Evolutionary conservation across 2,888 invertebrate species (phyloP), one percentile per base, ranked within the genome.

Genomic region (Drosophila dives): DNA sequence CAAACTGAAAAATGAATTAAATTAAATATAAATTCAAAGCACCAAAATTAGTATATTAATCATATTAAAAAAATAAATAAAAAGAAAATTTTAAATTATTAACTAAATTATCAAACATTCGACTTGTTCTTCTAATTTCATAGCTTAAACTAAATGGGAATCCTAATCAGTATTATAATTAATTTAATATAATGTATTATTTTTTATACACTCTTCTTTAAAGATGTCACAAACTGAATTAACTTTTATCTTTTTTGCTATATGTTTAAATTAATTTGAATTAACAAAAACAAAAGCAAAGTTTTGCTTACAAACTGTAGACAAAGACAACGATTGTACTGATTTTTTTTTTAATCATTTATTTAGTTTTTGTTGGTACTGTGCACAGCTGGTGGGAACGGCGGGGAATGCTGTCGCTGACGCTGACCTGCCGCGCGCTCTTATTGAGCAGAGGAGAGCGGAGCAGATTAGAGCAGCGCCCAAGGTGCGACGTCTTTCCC

Each of bases 401-500:
- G 29, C 53, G 59, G 62, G 67, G 60, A 64, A 29, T 8, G 20
- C 33, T 51, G 29, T 11, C 50, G 63, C 15, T 20, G 12, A 23
- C 56, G 71, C 29, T 63, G 71, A 72, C 71, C 71, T 53, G 62
- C 49, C 67, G 50, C 32, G 56, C 55, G 74, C 74, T 72, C 72
- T 72, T 72, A 54, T 51, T 62, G 42, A 49, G 56, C 50, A 65
- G 76, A 45, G 65, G 38, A 60, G 76, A 45, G 62, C 36, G 12
- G 34, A 54, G 17, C 12, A 12, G 38, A 55, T 7, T 10, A 17
- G 20, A 34, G 34, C 36, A 38, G 71, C 42, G 65, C 42, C 48
- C 72, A 77, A 77, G 78, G 76, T 77, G 77, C 56, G 78, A 55
- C 40, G 70, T n/a, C 59, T 75, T 56, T 42, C 42, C 32, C 62